phyloP scores from a whole-genome alignment of 2,113 vertebrate species.

The Muntiacus muntjak region DNA sequence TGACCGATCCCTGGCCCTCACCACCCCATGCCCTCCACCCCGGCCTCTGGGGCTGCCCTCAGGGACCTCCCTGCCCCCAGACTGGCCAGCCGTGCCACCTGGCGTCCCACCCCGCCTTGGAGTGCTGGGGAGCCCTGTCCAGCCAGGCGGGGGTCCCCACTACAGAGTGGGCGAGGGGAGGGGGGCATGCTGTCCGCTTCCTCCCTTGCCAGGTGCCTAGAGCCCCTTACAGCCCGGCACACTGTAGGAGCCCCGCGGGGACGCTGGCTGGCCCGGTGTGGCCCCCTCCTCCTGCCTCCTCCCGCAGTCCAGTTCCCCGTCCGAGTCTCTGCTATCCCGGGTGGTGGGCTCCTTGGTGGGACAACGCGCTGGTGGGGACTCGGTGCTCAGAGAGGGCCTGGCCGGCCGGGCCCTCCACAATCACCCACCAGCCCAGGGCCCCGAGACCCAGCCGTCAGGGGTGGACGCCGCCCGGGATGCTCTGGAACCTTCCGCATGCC shows the following conservation, averaged over 20 bases:
- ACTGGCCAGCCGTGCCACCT: not conserved
- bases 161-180: rapidly evolving
- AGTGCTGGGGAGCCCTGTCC: too few species aligned
- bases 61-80: not conserved
- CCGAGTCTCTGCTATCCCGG: not conserved
- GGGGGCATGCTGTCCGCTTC: not conserved
- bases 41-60: not conserved
- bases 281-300: not conserved
- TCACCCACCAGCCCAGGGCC: rapidly evolving
- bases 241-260: rapidly evolving
- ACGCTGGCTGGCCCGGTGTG: rapidly evolving
- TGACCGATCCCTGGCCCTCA: not conserved
- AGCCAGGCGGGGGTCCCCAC: rapidly evolving
- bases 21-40: rapidly evolving
- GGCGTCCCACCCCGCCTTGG: rapidly evolving
- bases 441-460: not conserved
- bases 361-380: rapidly evolving
- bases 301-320: rapidly evolving
- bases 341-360: not conserved
- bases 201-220: not conserved
- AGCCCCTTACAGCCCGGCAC: rapidly evolving
- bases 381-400: not conserved
- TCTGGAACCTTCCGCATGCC: not conserved
- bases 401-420: too few species aligned
- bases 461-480: rapidly evolving